Base-by-base conservation (phyloP, 2,888 invertebrate species). In the Limnephilus auricula region DNA sequence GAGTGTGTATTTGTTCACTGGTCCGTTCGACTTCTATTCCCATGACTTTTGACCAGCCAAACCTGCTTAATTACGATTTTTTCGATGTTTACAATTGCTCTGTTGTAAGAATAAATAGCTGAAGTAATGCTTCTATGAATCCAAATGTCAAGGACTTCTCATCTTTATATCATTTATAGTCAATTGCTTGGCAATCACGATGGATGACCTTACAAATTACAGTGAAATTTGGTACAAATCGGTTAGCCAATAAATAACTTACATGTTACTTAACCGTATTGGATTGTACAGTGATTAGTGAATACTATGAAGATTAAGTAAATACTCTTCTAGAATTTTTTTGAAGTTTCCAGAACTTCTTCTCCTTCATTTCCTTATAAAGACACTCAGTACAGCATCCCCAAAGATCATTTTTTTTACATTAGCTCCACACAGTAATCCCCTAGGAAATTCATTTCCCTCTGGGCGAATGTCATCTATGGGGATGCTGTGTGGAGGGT, bases 71-170 rank as follows among this genome's bases (percentile, higher is more conserved):
- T 37, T 84, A 37, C n/a, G 32, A 85, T 40, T 30, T 40, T 84
- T 85, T 30, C n/a, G 34, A 34, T 84, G 84, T 37, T 84, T 84
- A 37, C 34, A 34, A 85, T 34, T 40, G 85, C 25, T 30, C 4
- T 34, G 18, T 85, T 40, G 40, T 85, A n/a, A 37, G n/a, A 30
- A 84, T n/a, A 37, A 18, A 12, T 25, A 84, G 1, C 80, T 15
- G 18, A 82, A 82, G 34, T 85, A 18, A 0, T 25, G 30, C 30
- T 34, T 37, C 30, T 85, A n/a, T 13, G 4, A 30, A 45, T n/a
- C 25, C 9, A 65, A 65, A 85, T 85, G 85, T 85, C 85, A 85
- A 85, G 85, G 85, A 84, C 40, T n/a, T 15, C 3, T n/a, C 85
- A 30, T 85, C 45, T 85, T 40, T 10, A n/a, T 84, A 84, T 12